Conservation (phyloP, 2,113 vertebrate species). For the Tachysurus fulvidraco region DNA sequence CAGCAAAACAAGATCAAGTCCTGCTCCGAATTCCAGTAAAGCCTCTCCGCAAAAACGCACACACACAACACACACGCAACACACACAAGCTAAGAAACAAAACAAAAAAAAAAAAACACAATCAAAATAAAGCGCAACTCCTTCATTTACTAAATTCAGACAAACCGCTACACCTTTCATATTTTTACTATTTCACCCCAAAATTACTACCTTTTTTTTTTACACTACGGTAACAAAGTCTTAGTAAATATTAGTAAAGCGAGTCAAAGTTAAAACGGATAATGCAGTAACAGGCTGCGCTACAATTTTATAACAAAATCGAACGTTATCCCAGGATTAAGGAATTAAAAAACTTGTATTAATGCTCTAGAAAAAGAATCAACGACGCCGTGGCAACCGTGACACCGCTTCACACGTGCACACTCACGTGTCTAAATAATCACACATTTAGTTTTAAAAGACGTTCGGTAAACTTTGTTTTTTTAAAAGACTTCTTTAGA, state of each 20-base stretch:
- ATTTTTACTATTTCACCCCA: not conserved
- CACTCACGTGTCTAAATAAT: not conserved
- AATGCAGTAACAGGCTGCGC: not conserved
- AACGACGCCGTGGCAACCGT: not conserved
- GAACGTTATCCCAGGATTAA: not conserved
- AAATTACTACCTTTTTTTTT: not conserved
- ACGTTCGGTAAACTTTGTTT: not conserved
- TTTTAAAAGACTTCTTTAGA: not conserved
- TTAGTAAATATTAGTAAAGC: not conserved
- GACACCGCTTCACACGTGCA: not conserved
- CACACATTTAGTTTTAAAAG: not conserved
- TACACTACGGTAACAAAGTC: too few species aligned
- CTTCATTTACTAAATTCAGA: not conserved
- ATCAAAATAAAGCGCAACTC: constrained; percentile 24
- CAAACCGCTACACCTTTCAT: not conserved
- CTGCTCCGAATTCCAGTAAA: constrained; percentile 74
- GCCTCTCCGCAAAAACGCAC: constrained; percentile 48
- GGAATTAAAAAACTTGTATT: not conserved
- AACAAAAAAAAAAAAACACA: constrained; percentile 21
- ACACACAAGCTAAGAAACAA: constrained; percentile 27
- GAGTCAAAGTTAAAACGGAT: not conserved
- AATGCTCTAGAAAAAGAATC: not conserved
- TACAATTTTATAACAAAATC: not conserved
- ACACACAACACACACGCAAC: constrained; percentile 38
- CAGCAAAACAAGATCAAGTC: constrained; percentile 76